Conservation (phyloP, 2,797 vertebrate species). For the Diplodus sargus region DNA sequence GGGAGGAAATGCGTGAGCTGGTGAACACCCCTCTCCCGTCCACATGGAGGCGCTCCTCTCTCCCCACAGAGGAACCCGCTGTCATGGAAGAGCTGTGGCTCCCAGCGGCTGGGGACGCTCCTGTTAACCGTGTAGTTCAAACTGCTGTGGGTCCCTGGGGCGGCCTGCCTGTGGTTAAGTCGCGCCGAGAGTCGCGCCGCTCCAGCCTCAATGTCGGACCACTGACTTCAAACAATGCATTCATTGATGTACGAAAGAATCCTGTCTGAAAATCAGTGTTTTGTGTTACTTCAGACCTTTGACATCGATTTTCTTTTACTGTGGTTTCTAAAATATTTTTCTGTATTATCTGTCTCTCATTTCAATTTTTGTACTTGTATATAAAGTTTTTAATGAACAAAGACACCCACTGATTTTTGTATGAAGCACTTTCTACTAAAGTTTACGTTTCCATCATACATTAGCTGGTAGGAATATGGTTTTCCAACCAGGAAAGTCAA, state of each 20-base stretch:
- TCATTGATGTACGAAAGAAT: slow-evolving; percentile 94
- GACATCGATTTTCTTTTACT: slow-evolving; percentile 26
- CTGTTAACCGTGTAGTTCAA: slow-evolving; percentile 74
- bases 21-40: slow-evolving; percentile 90
- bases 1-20: slow-evolving; percentile 89
- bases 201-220: slow-evolving; percentile 85
- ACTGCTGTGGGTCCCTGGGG: slow-evolving; percentile 64
- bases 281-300: slow-evolving; percentile 15
- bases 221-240: slow-evolving; percentile 79
- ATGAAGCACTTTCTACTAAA: slow-evolving; percentile 74
- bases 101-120: slow-evolving; percentile 73
- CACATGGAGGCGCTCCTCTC: slow-evolving; percentile 93
- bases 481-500: slow-evolving; percentile 22
- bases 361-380: slow-evolving; percentile 56
- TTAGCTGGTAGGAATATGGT: slow-evolving; percentile 26
- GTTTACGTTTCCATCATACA: slow-evolving; percentile 36
- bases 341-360: slow-evolving; percentile 42
- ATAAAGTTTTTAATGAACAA: slow-evolving; percentile 52
- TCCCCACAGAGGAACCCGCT: slow-evolving; percentile 87
- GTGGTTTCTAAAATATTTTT: slow-evolving; percentile 35
- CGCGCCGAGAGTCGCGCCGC: slow-evolving; percentile 87
- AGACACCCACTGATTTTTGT: slow-evolving; percentile 59
- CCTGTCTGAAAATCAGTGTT: slow-evolving; percentile 83
- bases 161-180: slow-evolving; percentile 80
- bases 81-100: slow-evolving; percentile 85